Percentiles rank a stretch among this genome's conserved stretches.
Conservation (phyloP, 1,140 invertebrate genomes). For the Lordiphosa stackelbergi region DNA sequence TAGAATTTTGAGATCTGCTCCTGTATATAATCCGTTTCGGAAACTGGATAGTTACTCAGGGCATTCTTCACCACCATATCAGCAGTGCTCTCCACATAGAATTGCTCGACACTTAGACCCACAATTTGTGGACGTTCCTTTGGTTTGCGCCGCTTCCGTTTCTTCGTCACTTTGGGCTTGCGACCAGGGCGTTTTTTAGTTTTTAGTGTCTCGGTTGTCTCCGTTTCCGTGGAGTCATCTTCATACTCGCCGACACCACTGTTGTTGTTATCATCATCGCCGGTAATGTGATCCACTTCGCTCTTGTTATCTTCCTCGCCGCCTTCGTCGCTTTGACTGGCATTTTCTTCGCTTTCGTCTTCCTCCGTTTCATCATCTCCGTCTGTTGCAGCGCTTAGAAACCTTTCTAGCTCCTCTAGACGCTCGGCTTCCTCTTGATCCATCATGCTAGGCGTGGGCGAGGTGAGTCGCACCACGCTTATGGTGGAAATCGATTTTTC, state of each 20-base stretch:
- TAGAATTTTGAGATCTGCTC: not conserved
- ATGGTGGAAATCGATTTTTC: constrained; percentile 72
- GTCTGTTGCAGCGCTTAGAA: constrained; percentile 41
- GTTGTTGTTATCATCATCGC: constrained; percentile 60
- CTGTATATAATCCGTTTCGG: too few species aligned
- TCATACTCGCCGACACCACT: constrained; percentile 44
- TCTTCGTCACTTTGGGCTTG: constrained; percentile 53
- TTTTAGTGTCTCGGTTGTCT: constrained; percentile 41
- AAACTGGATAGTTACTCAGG: constrained; percentile 50
- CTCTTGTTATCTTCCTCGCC: constrained; percentile 35
- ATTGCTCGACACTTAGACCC: constrained; percentile 67
- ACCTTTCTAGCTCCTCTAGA: constrained; percentile 51
- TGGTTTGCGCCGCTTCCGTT: constrained; percentile 52
- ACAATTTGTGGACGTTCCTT: constrained; percentile 69
- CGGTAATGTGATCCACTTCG: constrained; percentile 40
- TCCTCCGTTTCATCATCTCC: constrained; percentile 48
- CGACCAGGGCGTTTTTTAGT: constrained; percentile 49
- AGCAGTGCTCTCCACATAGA: constrained; percentile 64
- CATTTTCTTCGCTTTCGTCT: constrained; percentile 48
- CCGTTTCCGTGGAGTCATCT: constrained; percentile 57
- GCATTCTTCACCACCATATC: constrained; percentile 71
- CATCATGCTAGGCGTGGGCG: constrained; percentile 74
- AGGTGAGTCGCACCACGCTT: constrained; percentile 71
- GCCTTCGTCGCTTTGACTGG: constrained; percentile 34
- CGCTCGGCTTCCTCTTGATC: constrained; percentile 70